phyloP scores from a whole-genome alignment of 30 jellyfish, hydroid and myxozoan species.

The Rhopilema esculentum region DNA sequence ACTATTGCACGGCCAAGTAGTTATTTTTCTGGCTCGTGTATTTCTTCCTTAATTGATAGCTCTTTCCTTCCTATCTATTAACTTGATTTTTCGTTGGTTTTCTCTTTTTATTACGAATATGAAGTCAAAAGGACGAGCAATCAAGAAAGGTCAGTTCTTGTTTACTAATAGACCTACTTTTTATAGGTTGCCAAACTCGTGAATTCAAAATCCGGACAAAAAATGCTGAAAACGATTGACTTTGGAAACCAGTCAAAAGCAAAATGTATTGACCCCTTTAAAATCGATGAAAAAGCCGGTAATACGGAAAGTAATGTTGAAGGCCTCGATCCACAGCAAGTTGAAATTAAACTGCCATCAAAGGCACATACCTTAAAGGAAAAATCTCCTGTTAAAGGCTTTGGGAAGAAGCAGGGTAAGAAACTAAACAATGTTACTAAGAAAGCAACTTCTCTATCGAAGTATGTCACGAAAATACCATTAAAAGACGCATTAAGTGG shows the following conservation, averaged over 20 bases:
- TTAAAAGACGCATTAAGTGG: neutral
- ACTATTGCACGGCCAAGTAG: too few relatives aligned
- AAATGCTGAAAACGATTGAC: neutral
- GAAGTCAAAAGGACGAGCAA: too few relatives aligned
- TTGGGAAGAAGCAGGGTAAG: neutral
- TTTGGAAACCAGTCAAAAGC: neutral
- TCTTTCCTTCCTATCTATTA: too few relatives aligned
- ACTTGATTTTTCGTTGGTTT: too few relatives aligned
- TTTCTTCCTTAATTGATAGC: too few relatives aligned
- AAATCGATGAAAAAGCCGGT: neutral
- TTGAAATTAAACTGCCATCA: neutral
- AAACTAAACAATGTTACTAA: neutral
- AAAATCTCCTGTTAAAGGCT: constrained; percentile 1
- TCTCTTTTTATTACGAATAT: too few relatives aligned
- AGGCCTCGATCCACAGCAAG: neutral
- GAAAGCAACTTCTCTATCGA: neutral
- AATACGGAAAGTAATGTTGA: neutral
- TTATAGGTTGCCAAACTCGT: neutral
- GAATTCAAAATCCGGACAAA: neutral
- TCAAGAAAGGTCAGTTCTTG: too few relatives aligned
- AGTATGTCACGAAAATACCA: constrained; percentile 13
- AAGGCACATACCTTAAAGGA: neutral
- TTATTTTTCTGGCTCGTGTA: too few relatives aligned
- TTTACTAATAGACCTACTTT: neutral
- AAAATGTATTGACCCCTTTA: neutral